Evolutionary conservation across 2,797 vertebrate genomes (phyloP), one percentile per base, ranked within the genome.

Genomic region (Toxotes lorentzi): DNA sequence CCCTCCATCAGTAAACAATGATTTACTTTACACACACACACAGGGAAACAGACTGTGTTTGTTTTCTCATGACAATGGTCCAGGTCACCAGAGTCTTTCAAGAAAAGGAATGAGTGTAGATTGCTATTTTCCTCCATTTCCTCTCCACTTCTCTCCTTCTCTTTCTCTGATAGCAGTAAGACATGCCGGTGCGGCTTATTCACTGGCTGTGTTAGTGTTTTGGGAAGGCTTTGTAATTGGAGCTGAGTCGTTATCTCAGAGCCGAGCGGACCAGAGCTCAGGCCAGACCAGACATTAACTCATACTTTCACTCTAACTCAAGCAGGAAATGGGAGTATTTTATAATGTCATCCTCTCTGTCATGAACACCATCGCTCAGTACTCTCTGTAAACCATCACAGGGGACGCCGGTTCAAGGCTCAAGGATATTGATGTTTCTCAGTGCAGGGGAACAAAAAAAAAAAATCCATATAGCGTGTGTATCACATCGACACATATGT

Each of bases 261-360:
- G 77, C 76, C 10, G 74, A 76, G 76, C 88, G 30, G 77, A 79
- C 70, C 70, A 48, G 66, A 64, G 85, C 85, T 62, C 78, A 5
- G 87, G 76, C 87, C 87, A 86, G 86, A 70, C 90, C 84, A 94
- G 93, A 91, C 89, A 69, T 92, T 88, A 91, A 91, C 89, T 94
- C 91, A 91, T 91, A 93, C 93, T 94, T 92, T 92, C 92, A 91
- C 91, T 92, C 86, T 77, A 89, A 93, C 84, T 91, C 86, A 51
- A 89, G 88, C 91, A 93, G 93, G 92, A 94, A 93, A 92, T 88
- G 72, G 87, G 89, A 92, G 89, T 91, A 88, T 93, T 92, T 92
- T 90, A 92, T 91, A 91, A 91, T 89, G 91, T 92, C 88, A 90
- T 86, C 88, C 89, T 86, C 83, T 90, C 83, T 83, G 92, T 93